Base-by-base conservation (phyloP, 2,797 vertebrate species). In the Megaceryle alcyon region DNA sequence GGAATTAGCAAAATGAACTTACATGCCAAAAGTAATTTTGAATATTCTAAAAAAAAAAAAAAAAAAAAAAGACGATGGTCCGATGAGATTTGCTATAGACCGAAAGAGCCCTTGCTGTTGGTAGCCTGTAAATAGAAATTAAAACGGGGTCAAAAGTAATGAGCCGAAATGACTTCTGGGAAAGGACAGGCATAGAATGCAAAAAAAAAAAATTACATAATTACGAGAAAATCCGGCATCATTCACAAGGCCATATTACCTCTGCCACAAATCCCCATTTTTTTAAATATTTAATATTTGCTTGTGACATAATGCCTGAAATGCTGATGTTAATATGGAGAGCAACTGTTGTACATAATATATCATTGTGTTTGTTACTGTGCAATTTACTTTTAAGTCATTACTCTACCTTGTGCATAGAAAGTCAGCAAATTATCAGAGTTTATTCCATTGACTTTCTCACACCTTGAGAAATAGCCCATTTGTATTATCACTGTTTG, bases 401-500 rank as follows among this genome's bases (percentile, higher is more conserved):
- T 96, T 94, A 66, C 72, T 97, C 80, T 96, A 65, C 87, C 46
- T 90, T 46, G 82, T 80, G 57, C 59, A 2, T 92, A 96, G 94
- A 95, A 97, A 97, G 83, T 97, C 97, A 91, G 97, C 96, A 95
- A 97, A 98, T 97, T 97, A 98, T 97, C 96, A 18, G 96, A 97
- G 97, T 98, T 98, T 97, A 94, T 98, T 97, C 95, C 96, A 95
- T 91, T 97, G 98, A 97, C 98, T 97, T 98, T 96, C 98, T 97
- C 96, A 96, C 97, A 97, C 97, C 97, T 98, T 98, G 98, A 98
- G 97, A 98, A 98, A 98, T 97, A 96, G 97, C 97, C 95, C 97
- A 96, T 98, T 98, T 98, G 92, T 98, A 98, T 98, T 98, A 98
- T 98, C 98, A 95, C 96, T 41, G 96, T 98, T 98, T 98, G 98